A percentile compares a stretch with the other conserved stretches of the same genome.
Evolutionary conservation across 2,797 vertebrate genomes (phyloP).

Genomic region (Cyprinodon diabolis): DNA sequence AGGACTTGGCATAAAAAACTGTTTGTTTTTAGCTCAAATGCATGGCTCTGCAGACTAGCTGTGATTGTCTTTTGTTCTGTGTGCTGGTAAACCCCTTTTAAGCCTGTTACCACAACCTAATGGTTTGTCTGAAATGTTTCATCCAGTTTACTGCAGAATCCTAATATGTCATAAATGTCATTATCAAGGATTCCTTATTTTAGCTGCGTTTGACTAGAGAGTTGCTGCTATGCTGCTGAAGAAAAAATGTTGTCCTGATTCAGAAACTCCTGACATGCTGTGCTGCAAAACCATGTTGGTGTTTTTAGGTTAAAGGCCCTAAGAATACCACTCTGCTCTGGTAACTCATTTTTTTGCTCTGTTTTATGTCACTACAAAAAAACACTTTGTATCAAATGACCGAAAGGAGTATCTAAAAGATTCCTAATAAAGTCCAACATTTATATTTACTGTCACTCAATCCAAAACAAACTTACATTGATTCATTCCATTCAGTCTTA

Average conservation of each 20-base stretch:
- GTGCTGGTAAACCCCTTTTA: no score
- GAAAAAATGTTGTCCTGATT: conserved; percentile 24
- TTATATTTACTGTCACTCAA: no score
- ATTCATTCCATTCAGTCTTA: no score
- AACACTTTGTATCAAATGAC: background rate
- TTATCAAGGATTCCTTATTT: background rate
- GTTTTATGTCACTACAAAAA: background rate
- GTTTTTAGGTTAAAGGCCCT: conserved; percentile 34
- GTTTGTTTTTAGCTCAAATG: no score
- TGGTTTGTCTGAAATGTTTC: background rate
- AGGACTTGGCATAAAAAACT: no score
- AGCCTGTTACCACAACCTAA: no score
- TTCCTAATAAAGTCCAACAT: background rate
- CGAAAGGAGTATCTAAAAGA: background rate
- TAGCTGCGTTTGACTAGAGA: background rate
- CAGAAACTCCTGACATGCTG: background rate
- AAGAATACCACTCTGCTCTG: conserved; percentile 28
- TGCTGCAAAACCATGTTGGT: conserved; percentile 14
- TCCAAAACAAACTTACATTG: no score
- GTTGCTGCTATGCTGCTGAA: background rate
- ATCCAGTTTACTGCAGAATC: background rate
- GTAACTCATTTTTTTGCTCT: background rate
- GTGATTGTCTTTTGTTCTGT: no score
- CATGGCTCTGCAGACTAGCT: no score
- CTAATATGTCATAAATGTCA: background rate